Base-by-base conservation (phyloP, 2,888 invertebrate species). In the Troides helena region DNA sequence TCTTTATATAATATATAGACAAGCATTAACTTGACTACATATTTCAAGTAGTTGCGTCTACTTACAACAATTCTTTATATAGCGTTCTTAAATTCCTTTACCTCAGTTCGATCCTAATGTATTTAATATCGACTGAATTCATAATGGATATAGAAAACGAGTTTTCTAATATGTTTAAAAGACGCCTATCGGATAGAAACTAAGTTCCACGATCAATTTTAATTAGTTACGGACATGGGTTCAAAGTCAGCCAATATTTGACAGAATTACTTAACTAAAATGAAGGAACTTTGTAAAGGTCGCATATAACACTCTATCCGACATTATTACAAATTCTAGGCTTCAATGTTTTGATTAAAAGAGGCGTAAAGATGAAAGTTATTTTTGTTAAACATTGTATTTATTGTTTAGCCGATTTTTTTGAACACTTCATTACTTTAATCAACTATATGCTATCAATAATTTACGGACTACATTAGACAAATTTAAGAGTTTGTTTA, bases 241-340 rank as follows among this genome's bases (percentile, higher is more conserved):
- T 57, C 57, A 57, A 57, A 57, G 57, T 18, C 21, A 21, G 57
- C 57, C n/a, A 57, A 57, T 57, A 21, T 57, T 57, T 57, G 57
- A 21, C 57, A 57, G 57, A 57, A 57, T 57, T 57, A 57, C 57
- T 57, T 57, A 57, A 21, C 57, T 57, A 57, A 57, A 57, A 57
- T 57, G 57, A 57, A 57, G 21, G 57, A 57, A 57, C 57, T 57
- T 57, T 57, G 57, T 10, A 21, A 57, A 57, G 57, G 57, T 57
- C 57, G 21, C 57, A 21, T 57, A 21, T 57, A 21, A 57, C 6
- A 57, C 21, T 57, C 18, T 1, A 57, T 18, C n/a, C 57, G 57
- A 14, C 50, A 17, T 50, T 50, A 50, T 50, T 50, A 50, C 50
- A 50, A 50, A 50, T 50, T 50, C 17, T 50, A 50, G 18, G 14